Percentiles rank a stretch among this genome's conserved stretches.
phyloP scores from a whole-genome alignment of 2,113 vertebrate genomes.

The Hassar affinis region DNA sequence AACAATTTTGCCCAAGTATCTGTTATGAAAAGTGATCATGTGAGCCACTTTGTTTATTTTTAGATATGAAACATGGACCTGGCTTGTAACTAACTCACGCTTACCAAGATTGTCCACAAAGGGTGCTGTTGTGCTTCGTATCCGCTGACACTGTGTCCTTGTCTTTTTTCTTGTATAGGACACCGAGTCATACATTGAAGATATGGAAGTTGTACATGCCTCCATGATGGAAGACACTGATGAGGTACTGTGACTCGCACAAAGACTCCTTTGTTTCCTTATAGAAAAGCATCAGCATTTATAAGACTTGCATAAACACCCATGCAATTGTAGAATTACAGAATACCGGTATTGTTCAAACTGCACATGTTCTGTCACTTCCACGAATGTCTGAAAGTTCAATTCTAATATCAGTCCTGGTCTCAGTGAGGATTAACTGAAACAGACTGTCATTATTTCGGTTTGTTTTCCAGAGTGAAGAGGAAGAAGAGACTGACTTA shows the following conservation, averaged over 20 bases:
- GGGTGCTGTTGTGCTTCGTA: too few species aligned
- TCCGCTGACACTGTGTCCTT: too few species aligned
- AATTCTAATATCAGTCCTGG: background rate
- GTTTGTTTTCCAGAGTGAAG: conserved; percentile 42
- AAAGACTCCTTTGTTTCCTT: conserved; percentile 15
- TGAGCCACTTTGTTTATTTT: background rate
- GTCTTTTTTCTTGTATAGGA: conserved; percentile 7
- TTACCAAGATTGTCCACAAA: too few species aligned
- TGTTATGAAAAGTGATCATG: background rate
- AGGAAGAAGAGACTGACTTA: conserved; percentile 6
- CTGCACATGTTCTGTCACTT: background rate
- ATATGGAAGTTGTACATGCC: conserved; percentile 14
- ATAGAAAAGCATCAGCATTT: conserved; percentile 11
- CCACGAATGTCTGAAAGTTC: background rate
- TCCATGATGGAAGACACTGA: conserved; percentile 50
- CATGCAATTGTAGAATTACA: background rate
- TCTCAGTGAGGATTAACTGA: background rate
- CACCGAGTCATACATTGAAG: conserved; percentile 32
- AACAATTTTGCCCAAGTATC: background rate
- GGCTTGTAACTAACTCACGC: too few species aligned
- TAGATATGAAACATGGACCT: too few species aligned
- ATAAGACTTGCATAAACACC: conserved; percentile 1
- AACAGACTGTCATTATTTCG: background rate
- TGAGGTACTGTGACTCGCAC: conserved; percentile 56
- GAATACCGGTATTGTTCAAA: conserved; percentile 6